These are phyloP conservation scores for Tenualosa thibaudeaui DNA, from an alignment of 2,797 vertebrate genomes.

Conservation along the genomic window DNA sequence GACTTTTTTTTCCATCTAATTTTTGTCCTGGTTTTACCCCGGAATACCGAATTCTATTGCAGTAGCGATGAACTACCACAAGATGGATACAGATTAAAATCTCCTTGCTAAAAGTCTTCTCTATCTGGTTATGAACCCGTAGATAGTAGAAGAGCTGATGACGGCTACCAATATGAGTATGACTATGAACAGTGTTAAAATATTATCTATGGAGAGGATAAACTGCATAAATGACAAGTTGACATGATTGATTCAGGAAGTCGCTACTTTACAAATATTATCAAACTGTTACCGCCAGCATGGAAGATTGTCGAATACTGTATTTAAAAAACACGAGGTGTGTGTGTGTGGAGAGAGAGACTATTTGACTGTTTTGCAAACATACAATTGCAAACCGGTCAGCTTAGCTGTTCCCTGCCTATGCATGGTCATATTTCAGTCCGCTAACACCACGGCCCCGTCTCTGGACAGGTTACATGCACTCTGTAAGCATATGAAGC, in stretches of 20 bases:
- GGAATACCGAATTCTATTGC: neutral
- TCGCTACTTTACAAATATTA: no score
- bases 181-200: neutral
- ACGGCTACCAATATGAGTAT: neutral
- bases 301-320: neutral
- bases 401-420: neutral
- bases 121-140: neutral
- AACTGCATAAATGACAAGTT: neutral
- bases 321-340: neutral
- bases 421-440: neutral
- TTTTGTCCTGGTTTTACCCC: neutral
- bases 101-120: neutral
- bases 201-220: neutral
- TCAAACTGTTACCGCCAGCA: neutral
- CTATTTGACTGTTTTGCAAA: neutral
- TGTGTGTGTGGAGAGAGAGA: neutral
- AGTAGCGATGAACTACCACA: neutral
- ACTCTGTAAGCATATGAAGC: neutral
- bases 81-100: neutral
- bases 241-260: no score
- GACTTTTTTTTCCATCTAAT: neutral
- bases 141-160: neutral
- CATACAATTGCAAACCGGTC: neutral
- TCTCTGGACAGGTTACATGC: neutral
- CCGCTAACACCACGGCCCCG: neutral